A percentile compares a stretch with the other conserved stretches of the same genome.
These are phyloP conservation scores for Euproctis similis DNA, from an alignment of 2,888 invertebrate genomes.

Conservation along the genomic window DNA sequence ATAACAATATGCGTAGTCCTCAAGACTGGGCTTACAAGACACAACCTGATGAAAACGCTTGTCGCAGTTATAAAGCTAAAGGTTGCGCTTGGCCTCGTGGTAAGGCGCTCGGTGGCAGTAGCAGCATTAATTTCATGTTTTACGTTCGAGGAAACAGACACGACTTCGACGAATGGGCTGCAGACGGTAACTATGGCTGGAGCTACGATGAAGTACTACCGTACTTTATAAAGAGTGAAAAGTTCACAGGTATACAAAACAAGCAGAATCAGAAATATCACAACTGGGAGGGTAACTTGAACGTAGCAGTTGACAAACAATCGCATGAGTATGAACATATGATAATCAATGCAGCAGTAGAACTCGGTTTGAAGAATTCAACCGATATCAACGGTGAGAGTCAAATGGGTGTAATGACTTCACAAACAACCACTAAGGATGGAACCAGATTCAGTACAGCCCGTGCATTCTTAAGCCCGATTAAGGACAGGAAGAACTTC, in stretches of 20 bases:
- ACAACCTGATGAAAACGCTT: conserved; percentile 49
- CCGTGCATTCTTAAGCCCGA: conserved; percentile 81
- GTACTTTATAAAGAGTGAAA: conserved; percentile 79
- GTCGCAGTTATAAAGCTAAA: conserved; percentile 45
- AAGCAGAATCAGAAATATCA: conserved; percentile 72
- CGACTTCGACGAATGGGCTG: conserved; percentile 75
- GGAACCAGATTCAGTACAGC: conserved; percentile 85
- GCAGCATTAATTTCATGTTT: conserved; percentile 78
- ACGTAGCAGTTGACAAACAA: conserved; percentile 73
- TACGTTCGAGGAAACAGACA: conserved; percentile 73
- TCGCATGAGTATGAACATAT: conserved; percentile 70
- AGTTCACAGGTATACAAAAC: conserved; percentile 18
- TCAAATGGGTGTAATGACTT: conserved; percentile 80
- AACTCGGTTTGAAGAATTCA: conserved; percentile 77
- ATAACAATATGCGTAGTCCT: conserved; percentile 29
- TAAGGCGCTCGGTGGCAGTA: conserved; percentile 78
- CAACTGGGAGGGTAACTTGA: conserved; percentile 76
- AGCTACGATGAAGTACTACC: conserved; percentile 78
- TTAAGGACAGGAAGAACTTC: conserved; percentile 75
- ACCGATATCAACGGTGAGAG: conserved; percentile 78
- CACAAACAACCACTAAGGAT: conserved; percentile 80
- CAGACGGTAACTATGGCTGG: conserved; percentile 79
- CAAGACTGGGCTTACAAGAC: conserved; percentile 76
- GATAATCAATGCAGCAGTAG: conserved; percentile 76
- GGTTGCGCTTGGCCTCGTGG: conserved; percentile 78